These are phyloP conservation scores for Eupristina koningsbergeri DNA, from an alignment of 1,140 invertebrate genomes.

Conservation along the genomic window DNA sequence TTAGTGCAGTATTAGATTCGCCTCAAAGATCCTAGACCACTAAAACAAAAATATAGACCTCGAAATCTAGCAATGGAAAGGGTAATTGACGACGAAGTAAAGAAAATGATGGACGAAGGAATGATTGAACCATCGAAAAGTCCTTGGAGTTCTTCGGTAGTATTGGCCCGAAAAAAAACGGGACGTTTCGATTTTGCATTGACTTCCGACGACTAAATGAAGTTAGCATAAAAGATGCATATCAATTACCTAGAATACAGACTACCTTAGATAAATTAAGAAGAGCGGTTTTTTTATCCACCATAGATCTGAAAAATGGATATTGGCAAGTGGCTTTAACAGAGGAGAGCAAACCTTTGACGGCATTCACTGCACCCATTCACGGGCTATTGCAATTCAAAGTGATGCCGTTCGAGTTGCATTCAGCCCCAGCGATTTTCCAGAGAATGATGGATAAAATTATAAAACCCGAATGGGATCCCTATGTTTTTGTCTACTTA, in stretches of 20 bases:
- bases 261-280: conserved; percentile 41
- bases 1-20: too few relatives aligned
- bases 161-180: conserved; percentile 31
- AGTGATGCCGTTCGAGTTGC: conserved; percentile 31
- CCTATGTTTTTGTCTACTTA: too few relatives aligned
- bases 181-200: conserved; percentile 40
- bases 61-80: too few relatives aligned
- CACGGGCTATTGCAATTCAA: conserved; percentile 30
- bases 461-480: background rate
- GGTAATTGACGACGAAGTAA: too few relatives aligned
- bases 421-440: conserved; percentile 17
- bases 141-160: conserved; percentile 33
- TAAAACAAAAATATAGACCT: too few relatives aligned
- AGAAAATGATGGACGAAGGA: conserved; percentile 41
- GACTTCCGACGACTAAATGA: conserved; percentile 46
- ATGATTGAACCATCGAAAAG: conserved; percentile 42
- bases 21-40: too few relatives aligned
- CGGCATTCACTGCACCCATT: conserved; percentile 21
- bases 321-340: conserved; percentile 52
- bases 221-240: conserved; percentile 16
- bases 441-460: conserved; percentile 1
- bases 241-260: conserved; percentile 36
- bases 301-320: conserved; percentile 35
- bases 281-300: conserved; percentile 13
- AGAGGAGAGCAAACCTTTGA: background rate